A percentile compares a stretch with the other conserved stretches of the same genome.
Evolutionary conservation across 2,888 invertebrate genomes (phyloP).

Genomic region (Acanthoscelides obtectus): DNA sequence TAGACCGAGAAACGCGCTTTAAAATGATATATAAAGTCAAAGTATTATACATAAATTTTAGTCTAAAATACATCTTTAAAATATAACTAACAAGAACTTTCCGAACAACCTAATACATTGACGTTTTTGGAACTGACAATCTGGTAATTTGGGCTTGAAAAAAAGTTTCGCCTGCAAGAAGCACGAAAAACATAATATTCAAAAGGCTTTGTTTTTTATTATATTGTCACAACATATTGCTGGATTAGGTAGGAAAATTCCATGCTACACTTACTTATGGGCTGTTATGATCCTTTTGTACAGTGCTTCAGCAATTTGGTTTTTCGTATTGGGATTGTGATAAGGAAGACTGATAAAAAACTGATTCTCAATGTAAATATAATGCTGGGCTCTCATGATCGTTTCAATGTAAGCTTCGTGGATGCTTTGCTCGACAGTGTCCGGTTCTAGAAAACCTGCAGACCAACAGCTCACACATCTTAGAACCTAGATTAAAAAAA

Average conservation of each 20-base stretch:
- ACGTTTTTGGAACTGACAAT: too few relatives aligned
- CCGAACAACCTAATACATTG: too few relatives aligned
- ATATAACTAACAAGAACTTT: too few relatives aligned
- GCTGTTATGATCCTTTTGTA: slow-evolving; percentile 82
- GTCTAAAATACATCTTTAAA: too few relatives aligned
- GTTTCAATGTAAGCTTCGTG: slow-evolving; percentile 92
- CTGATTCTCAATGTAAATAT: slow-evolving; percentile 97
- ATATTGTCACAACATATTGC: too few relatives aligned
- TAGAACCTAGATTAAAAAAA: slow-evolving; percentile 59
- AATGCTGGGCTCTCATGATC: slow-evolving; percentile 87
- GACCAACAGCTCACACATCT: slow-evolving; percentile 91
- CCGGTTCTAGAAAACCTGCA: slow-evolving; percentile 77
- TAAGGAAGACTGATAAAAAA: slow-evolving; percentile 85
- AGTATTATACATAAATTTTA: too few relatives aligned
- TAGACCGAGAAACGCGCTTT: too few relatives aligned
- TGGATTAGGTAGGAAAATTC: neutral
- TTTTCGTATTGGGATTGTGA: slow-evolving; percentile 64
- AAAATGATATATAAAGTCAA: too few relatives aligned
- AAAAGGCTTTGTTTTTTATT: too few relatives aligned
- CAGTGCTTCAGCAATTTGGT: slow-evolving; percentile 84
- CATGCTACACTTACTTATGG: slow-evolving; percentile 53
- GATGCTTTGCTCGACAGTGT: slow-evolving; percentile 83
- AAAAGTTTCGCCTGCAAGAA: too few relatives aligned
- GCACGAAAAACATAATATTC: too few relatives aligned
- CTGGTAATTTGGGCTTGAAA: too few relatives aligned